These are phyloP conservation scores for Triplophysa bombifrons DNA, from an alignment of 2,797 vertebrate genomes.

Conservation along the genomic window DNA sequence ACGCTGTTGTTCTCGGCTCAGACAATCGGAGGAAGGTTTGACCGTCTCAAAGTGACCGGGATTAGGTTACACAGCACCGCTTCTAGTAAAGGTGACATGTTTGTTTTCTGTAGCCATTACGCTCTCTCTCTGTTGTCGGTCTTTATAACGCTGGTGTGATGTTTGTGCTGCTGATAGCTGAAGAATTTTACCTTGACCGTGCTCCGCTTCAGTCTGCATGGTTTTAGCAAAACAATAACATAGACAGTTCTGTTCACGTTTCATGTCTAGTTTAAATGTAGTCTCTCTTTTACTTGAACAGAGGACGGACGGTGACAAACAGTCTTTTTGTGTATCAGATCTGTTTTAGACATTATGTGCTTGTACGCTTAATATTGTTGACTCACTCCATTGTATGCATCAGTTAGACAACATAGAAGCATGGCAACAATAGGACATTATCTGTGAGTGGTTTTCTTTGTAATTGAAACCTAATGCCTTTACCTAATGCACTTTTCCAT, in stretches of 20 bases:
- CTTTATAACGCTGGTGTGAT: background rate
- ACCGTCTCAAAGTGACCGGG: conserved; percentile 37
- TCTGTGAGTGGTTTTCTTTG: conserved; percentile 26
- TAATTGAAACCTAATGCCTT: conserved; percentile 3
- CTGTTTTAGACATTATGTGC: background rate
- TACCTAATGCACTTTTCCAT: background rate
- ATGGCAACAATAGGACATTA: conserved; percentile 11
- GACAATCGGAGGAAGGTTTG: conserved; percentile 44
- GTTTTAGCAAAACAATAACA: conserved; percentile 3
- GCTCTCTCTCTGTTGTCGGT: background rate
- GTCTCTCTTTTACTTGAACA: background rate
- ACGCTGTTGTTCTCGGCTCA: conserved; percentile 24
- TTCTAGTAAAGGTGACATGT: conserved; percentile 1
- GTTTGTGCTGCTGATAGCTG: conserved; percentile 28
- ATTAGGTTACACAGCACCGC: conserved; percentile 39
- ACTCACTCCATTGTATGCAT: background rate
- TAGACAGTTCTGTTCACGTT: background rate
- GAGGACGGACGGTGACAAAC: background rate
- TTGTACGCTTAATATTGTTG: background rate
- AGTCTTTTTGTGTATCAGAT: background rate
- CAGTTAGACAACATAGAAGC: conserved; percentile 6
- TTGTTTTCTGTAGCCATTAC: background rate
- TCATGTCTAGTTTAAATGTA: background rate
- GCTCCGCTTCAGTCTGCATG: background rate
- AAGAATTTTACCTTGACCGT: conserved; percentile 33